Evolutionary conservation across 1,140 invertebrate genomes (phyloP).

Genomic region (Zaprionus ghesquierei): DNA sequence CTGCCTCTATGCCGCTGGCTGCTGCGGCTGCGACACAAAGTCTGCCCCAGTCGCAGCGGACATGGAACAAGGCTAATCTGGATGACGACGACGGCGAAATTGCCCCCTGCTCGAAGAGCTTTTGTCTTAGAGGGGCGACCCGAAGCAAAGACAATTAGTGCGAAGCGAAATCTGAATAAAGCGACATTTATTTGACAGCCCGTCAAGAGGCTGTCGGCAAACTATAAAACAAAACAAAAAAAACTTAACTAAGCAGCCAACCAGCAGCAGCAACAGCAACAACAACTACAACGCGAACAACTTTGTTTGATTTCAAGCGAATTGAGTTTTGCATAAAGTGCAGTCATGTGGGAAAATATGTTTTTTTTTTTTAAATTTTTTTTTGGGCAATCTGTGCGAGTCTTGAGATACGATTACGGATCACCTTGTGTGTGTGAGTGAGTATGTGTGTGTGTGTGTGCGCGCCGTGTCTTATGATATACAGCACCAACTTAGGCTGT

Average conservation of each 20-base stretch:
- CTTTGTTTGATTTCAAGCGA: conserved; percentile 70
- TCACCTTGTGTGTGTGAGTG: background rate
- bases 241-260: conserved; percentile 24
- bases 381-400: conserved; percentile 16
- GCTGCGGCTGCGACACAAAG: conserved; percentile 74
- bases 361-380: conserved; percentile 51
- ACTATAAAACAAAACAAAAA: conserved; percentile 70
- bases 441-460: background rate
- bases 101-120: conserved; percentile 34
- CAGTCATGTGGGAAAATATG: conserved; percentile 77
- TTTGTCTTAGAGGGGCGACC: conserved; percentile 15
- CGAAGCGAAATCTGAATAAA: conserved; percentile 81
- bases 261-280: conserved; percentile 4
- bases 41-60: conserved; percentile 47
- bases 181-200: conserved; percentile 81
- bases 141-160: conserved; percentile 66
- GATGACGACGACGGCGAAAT: conserved; percentile 41
- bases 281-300: conserved; percentile 24
- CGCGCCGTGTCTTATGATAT: conserved; percentile 21
- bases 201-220: conserved; percentile 78
- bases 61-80: conserved; percentile 64
- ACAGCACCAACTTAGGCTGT: background rate
- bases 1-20: conserved; percentile 8
- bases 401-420: conserved; percentile 20
- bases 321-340: conserved; percentile 71